Evolutionary conservation across 1,140 invertebrate species (phyloP), one percentile per base, ranked within the genome.

Genomic region (Lethocerus indicus): DNA sequence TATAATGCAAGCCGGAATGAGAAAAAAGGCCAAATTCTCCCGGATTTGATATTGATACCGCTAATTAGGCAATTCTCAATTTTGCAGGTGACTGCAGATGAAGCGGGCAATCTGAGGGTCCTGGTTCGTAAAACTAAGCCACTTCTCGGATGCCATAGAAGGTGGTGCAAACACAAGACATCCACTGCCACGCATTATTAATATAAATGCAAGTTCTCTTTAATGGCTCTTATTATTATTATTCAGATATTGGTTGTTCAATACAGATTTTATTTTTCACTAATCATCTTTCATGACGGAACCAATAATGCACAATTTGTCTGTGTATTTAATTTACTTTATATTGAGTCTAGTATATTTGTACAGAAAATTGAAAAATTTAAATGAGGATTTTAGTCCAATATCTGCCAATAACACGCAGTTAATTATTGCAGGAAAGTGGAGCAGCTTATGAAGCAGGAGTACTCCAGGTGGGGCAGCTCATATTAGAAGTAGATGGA

Each of bases 141-240:
- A 36, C 87, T 90, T 59, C 74, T 96, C 55, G 92, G 92, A 52
- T 58, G 91, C 90, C 43, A 95, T 97, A 58, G 91, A 95, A 71
- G 93, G 93, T 51, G 93, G 93, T 43, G 82, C 84, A 54, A 92
- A 96, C 66, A 94, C 90, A 39, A 83, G 85, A 62, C 90, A 95
- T 68, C 84, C 87, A 40, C 71, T 94, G 55, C 91, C 91, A 25
- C 77, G 88, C 61, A 93, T 97, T 61, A 93, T 95, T 59, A 92
- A 92, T 67, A 93, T 97, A 63, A 89, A 94, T 69, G 90, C 94
- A 69, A 77, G 78, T 65, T 42, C 18, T 24, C 26, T 24, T 16
- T 9, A n/a, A 32, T 32, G n/a, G 7, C 7, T 7, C n/a, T 32
- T 9, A 32, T 32, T 9, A 32, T 32, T 32, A 32, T 7, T 9